Evolutionary conservation across 1,140 invertebrate genomes (phyloP).

Genomic region (Eueides isabella): DNA sequence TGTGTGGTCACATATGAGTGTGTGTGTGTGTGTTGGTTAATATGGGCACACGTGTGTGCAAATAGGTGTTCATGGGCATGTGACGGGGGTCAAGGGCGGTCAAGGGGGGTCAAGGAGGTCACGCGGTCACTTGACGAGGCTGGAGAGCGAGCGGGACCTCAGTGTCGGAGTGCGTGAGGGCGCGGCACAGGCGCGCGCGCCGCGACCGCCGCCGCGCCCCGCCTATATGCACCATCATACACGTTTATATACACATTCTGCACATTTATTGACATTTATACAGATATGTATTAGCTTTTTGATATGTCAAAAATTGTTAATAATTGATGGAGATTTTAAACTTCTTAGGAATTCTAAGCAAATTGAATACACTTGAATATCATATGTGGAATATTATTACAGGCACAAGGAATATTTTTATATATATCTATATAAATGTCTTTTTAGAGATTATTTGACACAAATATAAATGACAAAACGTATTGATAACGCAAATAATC

Average conservation of each 20-base stretch:
- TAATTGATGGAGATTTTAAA: too few species aligned
- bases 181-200: slow-evolving; percentile 64
- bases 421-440: slow-evolving; percentile 6
- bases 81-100: background rate
- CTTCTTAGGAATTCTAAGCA: too few species aligned
- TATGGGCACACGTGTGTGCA: background rate
- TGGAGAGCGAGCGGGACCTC: slow-evolving; percentile 82
- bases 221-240: slow-evolving; percentile 58
- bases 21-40: background rate
- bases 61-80: background rate
- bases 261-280: background rate
- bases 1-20: background rate
- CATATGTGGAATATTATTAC: too few species aligned
- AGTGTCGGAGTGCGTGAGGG: slow-evolving; percentile 74
- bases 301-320: too few species aligned
- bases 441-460: background rate
- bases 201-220: slow-evolving; percentile 74
- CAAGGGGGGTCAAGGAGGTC: slow-evolving; percentile 39
- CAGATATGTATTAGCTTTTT: background rate
- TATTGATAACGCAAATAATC: background rate
- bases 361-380: too few species aligned
- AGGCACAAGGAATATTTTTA: too few species aligned
- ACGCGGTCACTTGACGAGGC: slow-evolving; percentile 79
- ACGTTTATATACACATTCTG: background rate
- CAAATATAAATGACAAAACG: background rate